Conservation (phyloP, 2,888 invertebrate genomes). For the Acanthococcus lagerstroemiae region DNA sequence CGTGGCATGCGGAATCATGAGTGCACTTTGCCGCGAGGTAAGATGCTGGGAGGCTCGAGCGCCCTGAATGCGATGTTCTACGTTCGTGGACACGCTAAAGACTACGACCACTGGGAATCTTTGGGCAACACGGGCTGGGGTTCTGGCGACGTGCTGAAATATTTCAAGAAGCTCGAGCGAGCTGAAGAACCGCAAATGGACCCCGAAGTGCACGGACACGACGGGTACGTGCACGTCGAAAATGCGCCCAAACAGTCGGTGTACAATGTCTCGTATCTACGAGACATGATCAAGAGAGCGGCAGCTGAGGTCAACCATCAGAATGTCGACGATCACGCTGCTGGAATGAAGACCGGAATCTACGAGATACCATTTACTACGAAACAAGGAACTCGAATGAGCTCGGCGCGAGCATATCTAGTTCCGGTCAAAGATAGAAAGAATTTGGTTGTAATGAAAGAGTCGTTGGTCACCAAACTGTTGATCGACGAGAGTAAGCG, state of each 20-base stretch:
- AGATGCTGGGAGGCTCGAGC: slow-evolving; percentile 9
- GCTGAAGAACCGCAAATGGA: background rate
- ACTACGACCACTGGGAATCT: slow-evolving; percentile 9
- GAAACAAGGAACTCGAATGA: background rate
- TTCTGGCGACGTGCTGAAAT: slow-evolving; percentile 9
- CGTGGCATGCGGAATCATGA: slow-evolving; percentile 3
- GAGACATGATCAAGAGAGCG: background rate
- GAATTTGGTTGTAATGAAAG: slow-evolving; percentile 14
- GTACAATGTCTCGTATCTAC: background rate
- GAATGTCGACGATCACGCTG: background rate
- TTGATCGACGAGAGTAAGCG: slow-evolving; percentile 2
- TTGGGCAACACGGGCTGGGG: slow-evolving; percentile 12
- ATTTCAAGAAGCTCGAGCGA: slow-evolving; percentile 13
- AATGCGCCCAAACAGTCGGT: background rate
- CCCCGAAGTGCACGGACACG: slow-evolving; percentile 2
- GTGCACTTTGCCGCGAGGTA: slow-evolving; percentile 13
- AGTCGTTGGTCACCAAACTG: slow-evolving; percentile 3
- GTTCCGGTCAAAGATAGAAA: background rate
- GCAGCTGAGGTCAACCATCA: background rate
- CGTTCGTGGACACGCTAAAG: slow-evolving; percentile 12
- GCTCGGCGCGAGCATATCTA: slow-evolving; percentile 13
- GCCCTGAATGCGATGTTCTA: slow-evolving; percentile 10
- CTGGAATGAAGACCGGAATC: background rate
- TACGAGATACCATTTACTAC: background rate
- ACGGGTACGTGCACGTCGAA: background rate